Conservation (phyloP, 2,113 vertebrate genomes). For the Archilochus colubris region DNA sequence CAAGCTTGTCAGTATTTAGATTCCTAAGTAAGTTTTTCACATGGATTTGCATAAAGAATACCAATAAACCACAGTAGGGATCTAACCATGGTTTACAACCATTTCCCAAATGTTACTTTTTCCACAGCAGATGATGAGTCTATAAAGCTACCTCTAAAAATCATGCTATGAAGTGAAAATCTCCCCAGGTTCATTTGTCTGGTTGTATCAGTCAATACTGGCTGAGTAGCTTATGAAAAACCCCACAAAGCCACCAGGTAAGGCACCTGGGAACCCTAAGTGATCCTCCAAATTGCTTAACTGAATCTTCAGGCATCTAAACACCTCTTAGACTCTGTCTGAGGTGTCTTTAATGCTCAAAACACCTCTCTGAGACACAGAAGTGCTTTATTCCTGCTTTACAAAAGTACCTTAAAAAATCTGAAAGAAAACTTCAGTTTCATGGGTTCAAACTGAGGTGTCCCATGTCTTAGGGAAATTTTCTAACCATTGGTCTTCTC, state of each 20-base stretch:
- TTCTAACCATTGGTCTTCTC: not conserved
- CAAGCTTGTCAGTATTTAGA: not conserved
- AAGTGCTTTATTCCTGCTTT: not conserved
- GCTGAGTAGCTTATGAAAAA: not conserved
- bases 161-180: not conserved
- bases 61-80: not conserved
- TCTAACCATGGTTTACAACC: not conserved
- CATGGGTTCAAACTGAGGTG: not conserved
- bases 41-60: not conserved
- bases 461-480: not conserved
- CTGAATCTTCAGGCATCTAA: constrained; percentile 7
- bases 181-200: not conserved
- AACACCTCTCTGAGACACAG: not conserved
- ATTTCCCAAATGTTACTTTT: not conserved
- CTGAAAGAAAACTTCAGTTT: not conserved
- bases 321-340: not conserved
- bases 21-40: not conserved
- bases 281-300: not conserved
- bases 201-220: not conserved
- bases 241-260: not conserved
- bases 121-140: not conserved
- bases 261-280: not conserved
- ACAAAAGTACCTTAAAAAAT: not conserved
- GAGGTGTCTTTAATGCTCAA: not conserved
- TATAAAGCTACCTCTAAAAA: constrained; percentile 5